Evolutionary conservation across 2,113 vertebrate genomes (phyloP), one percentile per base, ranked within the genome.

Genomic region (Calyptomena viridis): DNA sequence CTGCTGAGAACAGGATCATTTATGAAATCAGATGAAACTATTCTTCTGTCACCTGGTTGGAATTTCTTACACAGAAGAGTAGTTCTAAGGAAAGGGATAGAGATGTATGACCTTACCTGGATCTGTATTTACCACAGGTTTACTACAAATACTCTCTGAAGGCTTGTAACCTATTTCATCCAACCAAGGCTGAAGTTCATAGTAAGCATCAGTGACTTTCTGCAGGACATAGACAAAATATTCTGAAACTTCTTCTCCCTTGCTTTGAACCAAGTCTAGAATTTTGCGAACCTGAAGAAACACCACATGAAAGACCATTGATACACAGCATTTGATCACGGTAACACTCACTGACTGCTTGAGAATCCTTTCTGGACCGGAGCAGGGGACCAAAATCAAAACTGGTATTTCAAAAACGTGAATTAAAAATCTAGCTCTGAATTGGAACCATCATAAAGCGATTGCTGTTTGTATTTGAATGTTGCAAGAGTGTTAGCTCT

Each of bases 191-290:
- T 97, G 97, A 63, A 99, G 98, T 91, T 99, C 98, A 76, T 99
- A 97, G 69, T 98, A 99, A 2, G 99, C 99, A 9, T 99, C 99
- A 19, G 95, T 84, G 11, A 99, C 98, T 87, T 98, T 98, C 89
- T 99, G 98, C 25, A 99, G 97, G 84, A 99, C 96, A 16, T 94
- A 87, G 58, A 99, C 35, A 28, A 99, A 98, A 96, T 98, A 99
- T 30, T 99, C 98, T 3, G 98, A 98, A 63, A 98, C 98, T 91
- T 99, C 98, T 75, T 99, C 99, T 16, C 99, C 99, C 96, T 99
- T 99, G 97, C 98, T 99, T 91, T 99, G 99, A 35, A 99, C 98
- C 50, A 99, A 93, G 94, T 99, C 99, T 97, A 99, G 94, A 96
- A 99, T 98, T 97, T 99, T 98, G 52, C 99, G 99, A 60, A 99